These are phyloP conservation scores for Drosophila nr. medialis DNA, from an alignment of 2,888 invertebrate species.

Conservation along the genomic window DNA sequence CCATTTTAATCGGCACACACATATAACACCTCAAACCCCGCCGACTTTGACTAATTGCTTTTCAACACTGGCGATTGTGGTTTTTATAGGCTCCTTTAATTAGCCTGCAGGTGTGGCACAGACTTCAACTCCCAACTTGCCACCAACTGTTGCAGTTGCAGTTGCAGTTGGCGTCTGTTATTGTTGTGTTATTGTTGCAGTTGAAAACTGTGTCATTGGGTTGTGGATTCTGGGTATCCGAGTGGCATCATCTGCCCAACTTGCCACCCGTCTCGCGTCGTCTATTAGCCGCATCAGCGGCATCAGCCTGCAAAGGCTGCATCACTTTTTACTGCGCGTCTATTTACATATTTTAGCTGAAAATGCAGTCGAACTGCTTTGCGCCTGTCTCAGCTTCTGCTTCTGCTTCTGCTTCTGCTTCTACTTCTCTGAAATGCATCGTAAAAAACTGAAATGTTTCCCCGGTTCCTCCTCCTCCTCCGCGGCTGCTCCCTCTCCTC, in stretches of 20 bases:
- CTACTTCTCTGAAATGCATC: slow-evolving; percentile 17
- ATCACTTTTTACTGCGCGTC: not conserved
- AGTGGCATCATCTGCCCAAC: slow-evolving; percentile 1
- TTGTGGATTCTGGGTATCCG: slow-evolving; percentile 7
- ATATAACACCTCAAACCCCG: slow-evolving; percentile 2
- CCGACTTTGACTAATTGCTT: slow-evolving; percentile 60
- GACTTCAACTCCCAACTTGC: slow-evolving; percentile 13
- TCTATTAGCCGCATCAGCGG: not conserved
- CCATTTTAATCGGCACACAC: slow-evolving; percentile 51
- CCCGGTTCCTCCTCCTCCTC: not conserved
- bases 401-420: not conserved
- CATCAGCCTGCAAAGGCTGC: not conserved
- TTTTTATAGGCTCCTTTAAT: slow-evolving; percentile 70
- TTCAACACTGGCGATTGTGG: slow-evolving; percentile 69
- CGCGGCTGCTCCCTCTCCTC: not conserved
- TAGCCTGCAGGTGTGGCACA: slow-evolving; percentile 39
- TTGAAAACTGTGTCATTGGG: slow-evolving; percentile 72
- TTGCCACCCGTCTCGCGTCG: not conserved
- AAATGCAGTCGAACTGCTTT: slow-evolving; percentile 6
- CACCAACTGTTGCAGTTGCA: slow-evolving; percentile 54
- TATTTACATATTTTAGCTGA: slow-evolving; percentile 10
- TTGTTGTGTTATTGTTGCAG: slow-evolving; percentile 12
- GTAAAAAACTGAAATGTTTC: slow-evolving; percentile 14
- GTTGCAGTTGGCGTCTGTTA: slow-evolving; percentile 11
- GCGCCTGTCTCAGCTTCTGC: not conserved